These are phyloP conservation scores for Pantelozetes paolii DNA, from an alignment of 2,888 invertebrate genomes.

Conservation along the genomic window DNA sequence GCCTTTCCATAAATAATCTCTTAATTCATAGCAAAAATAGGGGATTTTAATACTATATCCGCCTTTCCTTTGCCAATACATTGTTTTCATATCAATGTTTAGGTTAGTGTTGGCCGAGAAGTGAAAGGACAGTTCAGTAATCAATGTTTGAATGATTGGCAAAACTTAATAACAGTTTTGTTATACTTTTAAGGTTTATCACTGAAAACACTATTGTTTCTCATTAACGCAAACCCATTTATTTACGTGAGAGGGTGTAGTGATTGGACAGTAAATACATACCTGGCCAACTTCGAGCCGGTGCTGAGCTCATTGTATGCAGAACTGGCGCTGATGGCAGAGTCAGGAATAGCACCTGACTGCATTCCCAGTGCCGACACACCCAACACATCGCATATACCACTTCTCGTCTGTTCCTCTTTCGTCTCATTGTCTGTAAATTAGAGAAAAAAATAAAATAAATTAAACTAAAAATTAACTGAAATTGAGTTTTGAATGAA, in stretches of 20 bases:
- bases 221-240: background rate
- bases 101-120: background rate
- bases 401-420: slow-evolving; percentile 16
- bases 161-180: slow-evolving; percentile 11
- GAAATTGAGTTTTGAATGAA: background rate
- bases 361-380: slow-evolving; percentile 71
- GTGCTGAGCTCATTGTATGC: slow-evolving; percentile 78
- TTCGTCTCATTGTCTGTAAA: slow-evolving; percentile 5
- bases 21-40: background rate
- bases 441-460: slow-evolving; percentile 3
- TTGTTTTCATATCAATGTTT: background rate
- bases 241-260: background rate
- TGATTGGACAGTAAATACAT: slow-evolving; percentile 44
- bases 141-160: background rate
- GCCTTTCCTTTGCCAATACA: background rate
- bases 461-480: background rate
- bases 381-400: slow-evolving; percentile 8
- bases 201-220: background rate
- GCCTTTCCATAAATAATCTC: slow-evolving; percentile 1
- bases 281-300: slow-evolving; percentile 81
- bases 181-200: background rate
- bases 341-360: slow-evolving; percentile 71
- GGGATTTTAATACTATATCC: background rate
- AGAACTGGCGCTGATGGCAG: slow-evolving; percentile 75
- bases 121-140: background rate